Conservation (phyloP, 2,888 invertebrate species). For the Escarpia spicata region DNA sequence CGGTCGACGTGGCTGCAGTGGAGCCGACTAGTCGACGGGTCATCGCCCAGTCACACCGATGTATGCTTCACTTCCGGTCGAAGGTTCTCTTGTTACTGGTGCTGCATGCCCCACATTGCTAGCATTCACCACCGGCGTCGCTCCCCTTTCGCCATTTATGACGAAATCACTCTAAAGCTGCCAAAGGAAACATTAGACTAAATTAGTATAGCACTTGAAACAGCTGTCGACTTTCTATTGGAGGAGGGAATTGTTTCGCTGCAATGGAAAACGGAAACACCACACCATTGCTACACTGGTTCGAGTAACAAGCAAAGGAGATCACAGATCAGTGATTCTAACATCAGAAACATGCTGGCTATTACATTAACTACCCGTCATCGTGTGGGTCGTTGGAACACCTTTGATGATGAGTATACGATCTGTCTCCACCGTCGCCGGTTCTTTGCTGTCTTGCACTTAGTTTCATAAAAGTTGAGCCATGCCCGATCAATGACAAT, state of each 20-base stretch:
- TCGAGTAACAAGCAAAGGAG: not conserved
- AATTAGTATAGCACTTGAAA: not conserved
- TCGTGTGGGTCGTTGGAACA: too few species aligned
- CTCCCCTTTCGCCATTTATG: not conserved
- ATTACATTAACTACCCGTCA: not conserved
- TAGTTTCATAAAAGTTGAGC: too few species aligned
- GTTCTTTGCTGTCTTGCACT: too few species aligned
- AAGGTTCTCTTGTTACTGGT: not conserved
- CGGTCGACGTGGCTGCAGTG: not conserved
- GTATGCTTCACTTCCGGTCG: not conserved
- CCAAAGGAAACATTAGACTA: conserved; percentile 9
- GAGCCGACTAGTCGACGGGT: not conserved
- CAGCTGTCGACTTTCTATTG: not conserved
- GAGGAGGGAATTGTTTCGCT: not conserved
- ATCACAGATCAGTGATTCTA: not conserved
- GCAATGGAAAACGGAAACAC: not conserved
- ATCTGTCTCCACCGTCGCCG: too few species aligned
- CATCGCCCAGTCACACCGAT: not conserved
- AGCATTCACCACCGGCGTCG: not conserved
- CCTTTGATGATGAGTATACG: too few species aligned
- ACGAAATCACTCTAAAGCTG: not conserved
- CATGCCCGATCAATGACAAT: too few species aligned
- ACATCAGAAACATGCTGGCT: not conserved
- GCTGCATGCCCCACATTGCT: not conserved
- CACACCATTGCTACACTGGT: not conserved